phyloP scores from a whole-genome alignment of 2,888 invertebrate species.

The Nephrocerus scutellatus region DNA sequence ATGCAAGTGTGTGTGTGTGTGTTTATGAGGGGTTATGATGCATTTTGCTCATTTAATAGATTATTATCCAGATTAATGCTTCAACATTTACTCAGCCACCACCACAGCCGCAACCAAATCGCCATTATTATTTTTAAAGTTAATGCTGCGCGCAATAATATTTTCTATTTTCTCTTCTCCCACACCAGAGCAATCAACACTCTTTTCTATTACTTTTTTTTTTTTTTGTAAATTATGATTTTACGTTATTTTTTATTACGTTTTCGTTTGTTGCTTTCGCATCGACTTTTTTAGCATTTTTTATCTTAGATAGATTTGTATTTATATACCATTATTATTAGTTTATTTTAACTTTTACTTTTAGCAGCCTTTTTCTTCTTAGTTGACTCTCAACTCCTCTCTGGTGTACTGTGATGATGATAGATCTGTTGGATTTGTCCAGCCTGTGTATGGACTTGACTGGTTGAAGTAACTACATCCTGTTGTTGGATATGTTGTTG shows the following conservation, averaged over 20 bases:
- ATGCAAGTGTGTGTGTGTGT: constrained; percentile 3
- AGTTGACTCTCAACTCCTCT: constrained; percentile 47
- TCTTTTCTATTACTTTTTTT: not conserved
- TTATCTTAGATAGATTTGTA: too few species aligned
- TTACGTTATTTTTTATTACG: not conserved
- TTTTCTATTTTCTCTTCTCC: not conserved
- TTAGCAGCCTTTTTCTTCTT: constrained; percentile 43
- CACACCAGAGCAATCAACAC: not conserved
- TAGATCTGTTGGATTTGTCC: constrained; percentile 46
- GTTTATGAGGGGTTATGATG: too few species aligned
- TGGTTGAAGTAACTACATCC: constrained; percentile 46
- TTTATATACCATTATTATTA: too few species aligned
- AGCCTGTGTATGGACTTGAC: constrained; percentile 34
- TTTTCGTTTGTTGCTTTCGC: constrained; percentile 2
- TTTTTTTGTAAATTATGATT: not conserved
- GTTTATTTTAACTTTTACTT: constrained; percentile 45
- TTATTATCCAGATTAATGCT: too few species aligned
- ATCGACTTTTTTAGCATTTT: not conserved
- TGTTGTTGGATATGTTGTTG: constrained; percentile 41
- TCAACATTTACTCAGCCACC: too few species aligned
- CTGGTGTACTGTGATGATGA: constrained; percentile 46
- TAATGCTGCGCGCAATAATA: not conserved
- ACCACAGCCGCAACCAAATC: too few species aligned
- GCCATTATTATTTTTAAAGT: not conserved
- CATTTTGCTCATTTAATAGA: too few species aligned